phyloP scores from a whole-genome alignment of 2,113 vertebrate genomes.

The Ellobius talpinus region DNA sequence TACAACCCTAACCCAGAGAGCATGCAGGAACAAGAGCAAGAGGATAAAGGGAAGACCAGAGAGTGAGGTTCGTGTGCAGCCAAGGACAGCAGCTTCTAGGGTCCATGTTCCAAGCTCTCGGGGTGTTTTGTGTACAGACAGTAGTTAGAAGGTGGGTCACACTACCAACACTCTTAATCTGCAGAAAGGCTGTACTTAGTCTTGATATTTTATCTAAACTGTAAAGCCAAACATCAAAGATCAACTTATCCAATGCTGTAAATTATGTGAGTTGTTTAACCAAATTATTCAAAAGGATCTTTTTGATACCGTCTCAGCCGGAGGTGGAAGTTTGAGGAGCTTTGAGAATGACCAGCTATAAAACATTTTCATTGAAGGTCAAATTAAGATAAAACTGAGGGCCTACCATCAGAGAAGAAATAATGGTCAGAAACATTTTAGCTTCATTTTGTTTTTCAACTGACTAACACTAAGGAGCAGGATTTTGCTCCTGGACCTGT shows the following conservation, averaged over 20 bases:
- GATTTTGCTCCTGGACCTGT: not conserved
- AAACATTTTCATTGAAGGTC: not conserved
- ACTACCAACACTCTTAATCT: not conserved
- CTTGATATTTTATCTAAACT: not conserved
- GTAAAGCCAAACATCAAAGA: not conserved
- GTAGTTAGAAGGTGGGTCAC: not conserved
- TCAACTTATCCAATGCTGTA: not conserved
- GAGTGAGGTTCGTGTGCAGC: not conserved
- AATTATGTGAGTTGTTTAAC: not conserved
- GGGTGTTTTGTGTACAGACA: not conserved
- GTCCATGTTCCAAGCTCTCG: not conserved
- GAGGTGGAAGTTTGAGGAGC: not conserved
- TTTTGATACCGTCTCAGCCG: not conserved
- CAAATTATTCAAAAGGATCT: not conserved
- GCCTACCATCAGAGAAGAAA: not conserved
- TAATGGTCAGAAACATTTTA: not conserved
- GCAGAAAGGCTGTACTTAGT: not conserved
- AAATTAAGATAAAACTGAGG: not conserved
- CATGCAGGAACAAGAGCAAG: not conserved
- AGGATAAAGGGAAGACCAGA: not conserved
- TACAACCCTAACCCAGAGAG: not conserved
- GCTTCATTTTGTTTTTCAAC: slow-evolving; percentile 29
- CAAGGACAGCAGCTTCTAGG: not conserved
- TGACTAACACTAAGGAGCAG: slow-evolving; percentile 12
- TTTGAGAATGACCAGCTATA: not conserved